Evolutionary conservation across 2,797 vertebrate genomes (phyloP).

Genomic region (Gallinago stenura): DNA sequence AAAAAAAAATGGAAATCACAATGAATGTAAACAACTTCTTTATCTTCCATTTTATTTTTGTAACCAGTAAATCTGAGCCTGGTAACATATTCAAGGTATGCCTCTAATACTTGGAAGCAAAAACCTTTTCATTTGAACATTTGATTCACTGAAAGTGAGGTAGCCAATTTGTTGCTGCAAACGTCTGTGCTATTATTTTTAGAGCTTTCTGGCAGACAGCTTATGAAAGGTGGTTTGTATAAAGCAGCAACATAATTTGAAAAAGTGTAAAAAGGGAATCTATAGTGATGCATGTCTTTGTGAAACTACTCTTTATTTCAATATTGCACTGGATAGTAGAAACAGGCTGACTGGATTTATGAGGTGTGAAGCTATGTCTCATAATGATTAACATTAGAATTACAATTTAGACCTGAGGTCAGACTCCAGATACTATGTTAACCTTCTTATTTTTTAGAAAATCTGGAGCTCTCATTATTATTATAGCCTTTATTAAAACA

Average conservation of each 20-base stretch:
- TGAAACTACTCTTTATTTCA: constrained; percentile 71
- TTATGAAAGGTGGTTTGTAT: constrained; percentile 69
- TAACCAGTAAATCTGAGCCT: constrained; percentile 31
- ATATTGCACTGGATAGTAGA: constrained; percentile 17
- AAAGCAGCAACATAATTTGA: constrained; percentile 66
- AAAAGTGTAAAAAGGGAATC: constrained; percentile 61
- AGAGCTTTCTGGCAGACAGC: constrained; percentile 70
- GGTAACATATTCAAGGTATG: constrained; percentile 63
- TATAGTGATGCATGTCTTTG: constrained; percentile 70
- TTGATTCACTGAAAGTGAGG: constrained; percentile 63
- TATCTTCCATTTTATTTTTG: constrained; percentile 58
- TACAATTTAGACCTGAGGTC: constrained; percentile 71
- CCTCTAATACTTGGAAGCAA: constrained; percentile 53
- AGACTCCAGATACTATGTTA: constrained; percentile 67
- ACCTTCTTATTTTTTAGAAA: constrained; percentile 32
- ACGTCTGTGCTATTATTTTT: constrained; percentile 78
- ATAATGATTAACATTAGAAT: constrained; percentile 76
- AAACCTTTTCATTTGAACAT: constrained; percentile 65
- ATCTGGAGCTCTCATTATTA: constrained; percentile 16
- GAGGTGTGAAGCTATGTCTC: constrained; percentile 67
- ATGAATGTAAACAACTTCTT: constrained; percentile 41
- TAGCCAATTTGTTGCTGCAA: constrained; percentile 72
- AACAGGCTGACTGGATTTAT: constrained; percentile 69
- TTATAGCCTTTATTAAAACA: constrained; percentile 13
- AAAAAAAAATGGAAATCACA: not conserved